Base-by-base conservation (phyloP, 2,797 vertebrate genomes). In the Cuculus canorus region DNA sequence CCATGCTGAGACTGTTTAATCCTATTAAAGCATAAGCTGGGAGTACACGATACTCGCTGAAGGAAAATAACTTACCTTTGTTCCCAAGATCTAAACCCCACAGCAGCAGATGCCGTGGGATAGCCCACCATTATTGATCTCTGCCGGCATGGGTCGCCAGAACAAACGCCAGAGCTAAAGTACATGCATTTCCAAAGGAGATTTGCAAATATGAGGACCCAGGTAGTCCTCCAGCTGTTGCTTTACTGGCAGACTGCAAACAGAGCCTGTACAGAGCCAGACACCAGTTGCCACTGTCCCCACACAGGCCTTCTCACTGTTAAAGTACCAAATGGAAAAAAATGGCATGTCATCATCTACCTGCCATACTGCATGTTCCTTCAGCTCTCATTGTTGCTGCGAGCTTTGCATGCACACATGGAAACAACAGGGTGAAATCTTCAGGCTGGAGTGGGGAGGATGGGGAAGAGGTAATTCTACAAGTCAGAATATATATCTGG, bases 11-110 rank as follows among this genome's bases (percentile, higher is more conserved):
- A 53, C 81, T 80, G 59, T 59, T 90, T 93, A 94, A 95, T 84
- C 94, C 86, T 90, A 66, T 96, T 96, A 88, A 65, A 83, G 30
- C n/a, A 48, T 69, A 86, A 90, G 23, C 59, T 82, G 59, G 8
- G 71, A 76, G n/a, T 73, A 66, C 32, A 65, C 1, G 6, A 79
- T 79, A 77, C 28, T 72, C 52, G 73, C 66, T 72, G 79, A n/a
- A 88, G 52, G 17, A 86, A 63, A 94, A 90, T 5, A 60, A 56
- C 48, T 66, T 27, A 23, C 73, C 73, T 90, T 84, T 94, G 66
- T 88, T 88, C 32, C 52, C 0, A 2, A 69, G 78, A 82, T 41
- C 59, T 39, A 37, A 91, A 69, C n/a, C 19, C 63, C 73, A 63
- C 23, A 48, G 81, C 66, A 79, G 47, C 65, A 91, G 53, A 24